A percentile compares a stretch with the other conserved stretches of the same genome.
phyloP scores from a whole-genome alignment of 2,113 vertebrate species.

The Piprites chloris region DNA sequence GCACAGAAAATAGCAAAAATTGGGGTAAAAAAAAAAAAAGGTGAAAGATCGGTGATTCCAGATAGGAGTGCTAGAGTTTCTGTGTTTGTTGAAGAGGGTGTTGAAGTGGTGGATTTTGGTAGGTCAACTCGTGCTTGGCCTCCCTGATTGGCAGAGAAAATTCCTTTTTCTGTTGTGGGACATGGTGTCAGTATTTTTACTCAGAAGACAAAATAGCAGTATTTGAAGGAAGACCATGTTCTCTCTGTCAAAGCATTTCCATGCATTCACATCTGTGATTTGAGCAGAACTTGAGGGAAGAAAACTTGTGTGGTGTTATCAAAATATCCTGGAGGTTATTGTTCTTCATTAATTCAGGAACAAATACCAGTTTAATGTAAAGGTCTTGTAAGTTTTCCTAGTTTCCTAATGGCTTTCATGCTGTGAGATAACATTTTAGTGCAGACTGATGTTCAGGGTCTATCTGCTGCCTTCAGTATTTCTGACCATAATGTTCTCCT shows the following conservation, averaged over 20 bases:
- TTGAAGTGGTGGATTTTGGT: background rate
- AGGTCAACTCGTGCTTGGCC: background rate
- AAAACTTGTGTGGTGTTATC: background rate
- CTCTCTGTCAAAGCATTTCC: background rate
- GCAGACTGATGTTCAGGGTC: background rate
- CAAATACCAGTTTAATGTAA: background rate
- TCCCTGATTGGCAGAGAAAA: background rate
- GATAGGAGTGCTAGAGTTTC: background rate
- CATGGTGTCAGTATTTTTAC: background rate
- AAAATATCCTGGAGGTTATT: background rate
- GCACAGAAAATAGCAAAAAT: background rate
- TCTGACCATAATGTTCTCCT: background rate
- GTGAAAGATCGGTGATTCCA: background rate
- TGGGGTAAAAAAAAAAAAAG: fast-evolving
- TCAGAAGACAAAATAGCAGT: background rate
- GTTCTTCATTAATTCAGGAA: background rate
- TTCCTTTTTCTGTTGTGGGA: background rate
- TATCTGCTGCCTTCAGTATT: background rate
- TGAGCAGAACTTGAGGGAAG: background rate
- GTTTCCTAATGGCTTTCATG: background rate
- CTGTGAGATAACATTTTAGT: background rate
- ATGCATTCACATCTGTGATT: background rate
- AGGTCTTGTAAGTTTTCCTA: background rate
- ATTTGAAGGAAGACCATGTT: background rate
- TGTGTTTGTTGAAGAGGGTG: background rate